phyloP scores from a whole-genome alignment of 2,888 invertebrate genomes.

The Acleris sparsana region DNA sequence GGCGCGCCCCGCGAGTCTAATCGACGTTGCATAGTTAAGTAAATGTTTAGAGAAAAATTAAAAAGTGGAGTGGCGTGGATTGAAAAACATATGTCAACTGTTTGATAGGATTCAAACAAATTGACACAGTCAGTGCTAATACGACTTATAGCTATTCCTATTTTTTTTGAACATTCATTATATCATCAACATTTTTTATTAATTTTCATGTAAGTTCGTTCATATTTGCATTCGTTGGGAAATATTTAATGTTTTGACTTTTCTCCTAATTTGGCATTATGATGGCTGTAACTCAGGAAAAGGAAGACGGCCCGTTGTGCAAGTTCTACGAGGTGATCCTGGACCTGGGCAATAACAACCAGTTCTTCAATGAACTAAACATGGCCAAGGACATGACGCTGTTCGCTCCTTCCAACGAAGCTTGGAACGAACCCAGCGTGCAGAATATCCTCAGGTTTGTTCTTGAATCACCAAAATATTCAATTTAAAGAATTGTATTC shows the following conservation, averaged over 20 bases:
- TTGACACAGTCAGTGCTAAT: neutral
- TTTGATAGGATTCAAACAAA: neutral
- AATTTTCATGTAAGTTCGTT: too few species aligned
- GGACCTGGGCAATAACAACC: slow-evolving; percentile 87
- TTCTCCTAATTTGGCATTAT: neutral
- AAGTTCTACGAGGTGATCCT: slow-evolving; percentile 92
- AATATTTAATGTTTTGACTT: too few species aligned
- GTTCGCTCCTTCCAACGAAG: slow-evolving; percentile 95
- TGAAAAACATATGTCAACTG: neutral
- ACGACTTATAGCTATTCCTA: too few species aligned
- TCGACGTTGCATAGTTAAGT: too few species aligned
- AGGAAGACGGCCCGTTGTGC: slow-evolving; percentile 86
- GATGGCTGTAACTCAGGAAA: slow-evolving; percentile 61
- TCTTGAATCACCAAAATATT: neutral
- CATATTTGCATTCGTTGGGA: too few species aligned
- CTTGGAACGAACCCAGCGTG: slow-evolving; percentile 90
- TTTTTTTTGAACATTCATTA: too few species aligned
- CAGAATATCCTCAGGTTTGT: slow-evolving; percentile 86
- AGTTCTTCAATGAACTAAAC: slow-evolving; percentile 88
- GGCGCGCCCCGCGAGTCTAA: too few species aligned
- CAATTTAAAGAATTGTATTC: too few species aligned
- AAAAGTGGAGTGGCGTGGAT: neutral
- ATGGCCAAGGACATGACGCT: slow-evolving; percentile 90
- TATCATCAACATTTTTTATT: neutral
- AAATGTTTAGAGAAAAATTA: too few species aligned